Percentiles rank a stretch among this genome's conserved stretches.
These are phyloP conservation scores for Eristalis intricaria DNA, from an alignment of 2,888 invertebrate species.

Conservation along the genomic window DNA sequence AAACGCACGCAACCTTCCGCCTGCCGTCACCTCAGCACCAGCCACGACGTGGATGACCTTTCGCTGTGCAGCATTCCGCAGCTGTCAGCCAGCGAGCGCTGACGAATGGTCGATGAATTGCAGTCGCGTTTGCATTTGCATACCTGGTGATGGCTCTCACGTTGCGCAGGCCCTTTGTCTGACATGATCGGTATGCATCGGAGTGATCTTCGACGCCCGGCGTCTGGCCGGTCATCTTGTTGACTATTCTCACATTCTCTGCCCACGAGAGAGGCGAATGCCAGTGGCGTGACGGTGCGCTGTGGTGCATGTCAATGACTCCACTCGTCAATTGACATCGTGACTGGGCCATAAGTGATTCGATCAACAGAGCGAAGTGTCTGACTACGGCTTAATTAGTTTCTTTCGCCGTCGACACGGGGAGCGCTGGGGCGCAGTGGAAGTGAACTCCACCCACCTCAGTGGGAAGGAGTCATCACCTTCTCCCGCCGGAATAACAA, in stretches of 20 bases:
- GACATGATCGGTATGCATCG: constrained; percentile 44
- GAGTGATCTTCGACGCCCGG: constrained; percentile 11
- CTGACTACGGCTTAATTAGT: constrained; percentile 67
- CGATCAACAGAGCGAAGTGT: constrained; percentile 63
- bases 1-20: constrained; percentile 49
- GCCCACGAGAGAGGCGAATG: constrained; percentile 20
- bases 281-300: constrained; percentile 35
- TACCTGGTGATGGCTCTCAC: constrained; percentile 40
- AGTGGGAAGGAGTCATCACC: constrained; percentile 15
- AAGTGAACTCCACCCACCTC: constrained; percentile 51
- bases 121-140: constrained; percentile 23
- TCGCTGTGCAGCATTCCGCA: constrained; percentile 19
- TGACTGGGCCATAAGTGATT: constrained; percentile 61
- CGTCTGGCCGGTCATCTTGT: constrained; percentile 29
- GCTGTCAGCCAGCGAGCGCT: background rate
- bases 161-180: constrained; percentile 41
- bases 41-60: constrained; percentile 20
- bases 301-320: constrained; percentile 45
- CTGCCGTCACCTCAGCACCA: constrained; percentile 8
- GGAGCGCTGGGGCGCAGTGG: constrained; percentile 38
- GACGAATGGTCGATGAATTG: constrained; percentile 44
- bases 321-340: constrained; percentile 9
- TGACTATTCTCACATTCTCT: constrained; percentile 50
- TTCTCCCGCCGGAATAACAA: constrained; percentile 40
- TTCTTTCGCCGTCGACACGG: constrained; percentile 16